Evolutionary conservation across 2,113 vertebrate genomes (phyloP), one percentile per base, ranked within the genome.

Genomic region (Prunella fulvescens): DNA sequence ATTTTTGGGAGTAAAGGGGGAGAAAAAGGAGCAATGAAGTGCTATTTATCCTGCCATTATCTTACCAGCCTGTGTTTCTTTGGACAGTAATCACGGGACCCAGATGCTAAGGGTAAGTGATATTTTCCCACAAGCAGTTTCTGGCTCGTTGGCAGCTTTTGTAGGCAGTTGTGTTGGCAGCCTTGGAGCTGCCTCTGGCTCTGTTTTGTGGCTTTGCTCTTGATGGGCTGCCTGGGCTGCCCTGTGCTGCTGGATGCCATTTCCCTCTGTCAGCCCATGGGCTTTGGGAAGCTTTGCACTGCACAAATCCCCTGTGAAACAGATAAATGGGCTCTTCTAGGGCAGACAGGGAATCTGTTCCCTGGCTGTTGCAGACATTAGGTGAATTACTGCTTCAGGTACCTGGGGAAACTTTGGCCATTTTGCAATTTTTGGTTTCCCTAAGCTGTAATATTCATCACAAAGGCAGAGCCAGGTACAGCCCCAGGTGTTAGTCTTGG

Each of bases 101-200:
- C 98, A 98, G 98, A 97, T 98, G 97, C 96, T 98, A 96, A 97
- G 97, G 95, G 96, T 98, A 97, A 98, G 97, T 96, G 97, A 94
- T 97, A 95, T 97, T 98, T 97, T 97, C 97, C 98, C 97, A 98
- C 96, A 97, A 97, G 97, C 96, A 81, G 96, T 96, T 98, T 96
- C 96, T 97, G 97, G 96, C 95, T 96, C 87, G 85, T 97, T 97
- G 97, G 97, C 98, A 98, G 97, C 93, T 96, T 96, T 92, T 85
- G 90, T 10, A 97, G 96, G 97, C 97, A 97, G 97, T 98, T 98
- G 97, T 96, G 84, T 88, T 97, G 98, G 96, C 98, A 97, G 97
- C 91, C 71, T 39, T 69, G 33, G 93, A 42, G 53, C 92, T 88
- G 97, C 96, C 96, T 95, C 97, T 97, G 97, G 96, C 95, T 97